Evolutionary conservation across 2,888 invertebrate species (phyloP).

Genomic region (Embidobia sp.): DNA sequence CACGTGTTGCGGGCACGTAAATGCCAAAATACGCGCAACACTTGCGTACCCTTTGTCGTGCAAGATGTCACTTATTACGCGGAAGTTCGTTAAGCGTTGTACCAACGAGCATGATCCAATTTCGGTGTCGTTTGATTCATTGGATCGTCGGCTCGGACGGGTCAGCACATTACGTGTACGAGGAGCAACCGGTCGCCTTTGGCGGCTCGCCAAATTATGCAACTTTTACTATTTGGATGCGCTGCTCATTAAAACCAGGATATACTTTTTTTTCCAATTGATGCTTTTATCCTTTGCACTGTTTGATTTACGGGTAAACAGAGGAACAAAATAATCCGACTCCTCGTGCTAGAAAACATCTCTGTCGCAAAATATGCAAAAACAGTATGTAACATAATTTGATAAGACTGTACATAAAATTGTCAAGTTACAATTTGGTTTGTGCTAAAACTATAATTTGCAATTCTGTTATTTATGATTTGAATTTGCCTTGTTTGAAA

Average conservation of each 20-base stretch:
- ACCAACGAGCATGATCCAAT: slow-evolving; percentile 37
- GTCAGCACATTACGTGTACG: slow-evolving; percentile 72
- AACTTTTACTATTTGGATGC: slow-evolving; percentile 72
- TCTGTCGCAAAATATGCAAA: too few relatives aligned
- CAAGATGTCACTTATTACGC: slow-evolving; percentile 33
- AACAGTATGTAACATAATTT: too few relatives aligned
- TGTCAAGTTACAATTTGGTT: too few relatives aligned
- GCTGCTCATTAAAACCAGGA: slow-evolving; percentile 67
- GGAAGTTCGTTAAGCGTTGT: slow-evolving; percentile 48
- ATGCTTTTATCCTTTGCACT: not conserved
- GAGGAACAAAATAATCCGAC: too few relatives aligned
- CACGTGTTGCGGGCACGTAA: slow-evolving; percentile 25
- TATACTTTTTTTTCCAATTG: slow-evolving; percentile 35
- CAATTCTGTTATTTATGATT: too few relatives aligned
- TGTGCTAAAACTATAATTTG: too few relatives aligned
- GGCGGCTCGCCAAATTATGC: slow-evolving; percentile 77
- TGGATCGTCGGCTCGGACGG: slow-evolving; percentile 65
- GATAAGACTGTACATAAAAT: too few relatives aligned
- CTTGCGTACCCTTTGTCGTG: slow-evolving; percentile 24
- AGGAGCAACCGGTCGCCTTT: slow-evolving; percentile 79
- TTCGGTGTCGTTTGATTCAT: slow-evolving; percentile 47
- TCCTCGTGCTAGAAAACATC: too few relatives aligned
- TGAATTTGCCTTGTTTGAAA: too few relatives aligned
- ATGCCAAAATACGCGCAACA: slow-evolving; percentile 23
- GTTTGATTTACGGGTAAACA: too few relatives aligned